phyloP scores from a whole-genome alignment of 2,797 vertebrate species.

The Ibycter americanus region DNA sequence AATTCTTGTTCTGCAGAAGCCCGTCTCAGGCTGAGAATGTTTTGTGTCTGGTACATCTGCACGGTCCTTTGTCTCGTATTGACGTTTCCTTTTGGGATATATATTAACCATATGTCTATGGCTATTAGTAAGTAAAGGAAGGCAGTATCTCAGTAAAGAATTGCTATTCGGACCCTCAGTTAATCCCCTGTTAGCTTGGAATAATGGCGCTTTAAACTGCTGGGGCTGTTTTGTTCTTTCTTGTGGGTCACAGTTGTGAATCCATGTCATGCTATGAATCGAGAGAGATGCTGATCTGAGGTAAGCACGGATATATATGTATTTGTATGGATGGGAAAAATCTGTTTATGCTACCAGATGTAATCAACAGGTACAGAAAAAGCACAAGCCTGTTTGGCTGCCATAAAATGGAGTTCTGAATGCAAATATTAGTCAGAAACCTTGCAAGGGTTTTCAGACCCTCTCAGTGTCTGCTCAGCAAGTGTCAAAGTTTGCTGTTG shows the following conservation, averaged over 20 bases:
- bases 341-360: neutral
- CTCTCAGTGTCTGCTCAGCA: neutral
- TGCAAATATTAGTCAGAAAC: neutral
- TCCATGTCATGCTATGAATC: fast-evolving
- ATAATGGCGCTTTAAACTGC: neutral
- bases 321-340: neutral
- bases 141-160: neutral
- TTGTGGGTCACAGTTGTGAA: neutral
- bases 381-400: fast-evolving
- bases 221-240: neutral
- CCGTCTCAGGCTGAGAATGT: neutral
- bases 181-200: neutral
- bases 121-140: neutral
- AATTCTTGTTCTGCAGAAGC: neutral
- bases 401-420: neutral
- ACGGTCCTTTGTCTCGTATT: neutral
- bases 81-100: neutral
- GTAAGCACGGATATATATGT: neutral
- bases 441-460: neutral
- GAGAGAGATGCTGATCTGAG: neutral
- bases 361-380: neutral
- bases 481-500: neutral
- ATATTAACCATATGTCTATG: no score
- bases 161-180: neutral
- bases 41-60: neutral